Conservation (phyloP, 2,888 invertebrate species). For the Antitype chi region DNA sequence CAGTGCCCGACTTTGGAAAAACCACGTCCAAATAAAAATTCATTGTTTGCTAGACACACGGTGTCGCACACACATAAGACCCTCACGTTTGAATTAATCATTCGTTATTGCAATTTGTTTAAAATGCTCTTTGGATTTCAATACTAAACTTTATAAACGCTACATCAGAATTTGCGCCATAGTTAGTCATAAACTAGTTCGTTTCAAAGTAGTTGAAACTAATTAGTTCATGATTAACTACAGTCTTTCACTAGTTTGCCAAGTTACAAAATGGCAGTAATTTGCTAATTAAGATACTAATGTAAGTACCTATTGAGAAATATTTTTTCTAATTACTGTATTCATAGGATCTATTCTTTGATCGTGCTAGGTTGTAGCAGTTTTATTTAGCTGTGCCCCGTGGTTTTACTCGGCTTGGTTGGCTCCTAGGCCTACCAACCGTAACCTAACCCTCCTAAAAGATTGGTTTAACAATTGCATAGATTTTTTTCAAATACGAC, state of each 20-base stretch:
- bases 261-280: not conserved
- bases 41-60: slow-evolving; percentile 51
- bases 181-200: no score
- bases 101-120: slow-evolving; percentile 30
- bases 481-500: no score
- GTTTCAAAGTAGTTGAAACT: no score
- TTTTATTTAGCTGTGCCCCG: not conserved
- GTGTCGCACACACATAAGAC: slow-evolving; percentile 36
- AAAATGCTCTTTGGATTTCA: not conserved
- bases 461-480: no score
- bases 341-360: not conserved
- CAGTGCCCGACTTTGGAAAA: slow-evolving; percentile 69
- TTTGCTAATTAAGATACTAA: not conserved
- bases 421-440: no score
- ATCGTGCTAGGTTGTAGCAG: not conserved
- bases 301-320: not conserved
- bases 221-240: not conserved
- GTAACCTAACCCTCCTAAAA: no score
- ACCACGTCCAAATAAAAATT: slow-evolving; percentile 70
- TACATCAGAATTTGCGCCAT: not conserved
- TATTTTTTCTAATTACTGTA: not conserved
- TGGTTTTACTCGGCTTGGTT: no score
- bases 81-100: slow-evolving; percentile 46
- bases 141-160: not conserved
- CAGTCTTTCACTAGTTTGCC: not conserved